Base-by-base conservation (phyloP, 2,888 invertebrate genomes). In the Phlogophora meticulosa region DNA sequence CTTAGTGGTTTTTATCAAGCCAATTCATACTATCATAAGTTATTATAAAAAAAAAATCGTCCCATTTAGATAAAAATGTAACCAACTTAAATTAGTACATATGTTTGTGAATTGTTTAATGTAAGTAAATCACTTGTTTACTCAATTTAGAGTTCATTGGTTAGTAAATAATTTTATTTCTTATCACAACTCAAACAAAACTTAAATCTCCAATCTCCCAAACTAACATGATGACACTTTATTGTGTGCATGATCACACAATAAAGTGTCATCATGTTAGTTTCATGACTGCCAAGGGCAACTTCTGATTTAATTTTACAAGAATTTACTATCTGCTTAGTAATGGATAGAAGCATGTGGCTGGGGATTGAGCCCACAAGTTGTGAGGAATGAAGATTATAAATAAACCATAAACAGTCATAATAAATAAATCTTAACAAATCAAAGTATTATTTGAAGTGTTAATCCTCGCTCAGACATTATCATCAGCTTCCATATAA, bases 301-400 rank as follows among this genome's bases (percentile, higher is more conserved):
- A 53, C n/a, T 22, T 45, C 36, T 53, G 22, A 67, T 51, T 20
- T 11, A 36, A 49, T 34, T 22, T n/a, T 46, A 48, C 11, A 48
- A 0, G 17, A 34, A 40, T 40, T 15, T 38, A 38, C 15, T 63
- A 11, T 17, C 15, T 13, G 20, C n/a, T 11, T 34, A 20, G 4
- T 45, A 45, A 15, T 36, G 4, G 20, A 38, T n/a, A 36, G 13
- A 43, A 24, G n/a, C n/a, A 13, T 34, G 15, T 15, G 2, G 1
- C 1, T 9, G 15, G 13, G 13, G 11, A 13, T 43, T 7, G 7
- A 36, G 13, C 3, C 36, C 22, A 22, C n/a, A 13, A 13, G 15
- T n/a, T 1, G 17, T 15, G 20, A 17, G 28, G n/a, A 2, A 32
- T 20, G 2, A 15, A n/a, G 15, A 11, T 32, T 7, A n/a, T 38